phyloP scores from a whole-genome alignment of 2,797 vertebrate genomes.

The Lateolabrax maculatus region DNA sequence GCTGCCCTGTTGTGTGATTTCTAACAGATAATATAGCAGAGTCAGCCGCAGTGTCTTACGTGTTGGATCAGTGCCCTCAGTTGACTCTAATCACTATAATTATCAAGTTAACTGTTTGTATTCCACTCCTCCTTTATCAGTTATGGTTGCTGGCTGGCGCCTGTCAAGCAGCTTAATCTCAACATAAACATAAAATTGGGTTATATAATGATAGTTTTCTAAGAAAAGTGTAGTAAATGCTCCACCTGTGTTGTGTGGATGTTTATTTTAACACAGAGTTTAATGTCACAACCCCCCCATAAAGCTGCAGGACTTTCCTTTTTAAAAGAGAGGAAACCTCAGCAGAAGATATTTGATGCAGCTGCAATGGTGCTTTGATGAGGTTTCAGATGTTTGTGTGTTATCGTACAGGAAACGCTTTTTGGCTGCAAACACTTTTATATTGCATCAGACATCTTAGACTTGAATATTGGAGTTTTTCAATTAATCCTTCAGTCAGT shows the following conservation, averaged over 20 bases:
- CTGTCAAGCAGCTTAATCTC: not conserved
- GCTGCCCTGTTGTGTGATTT: not conserved
- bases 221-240: not conserved
- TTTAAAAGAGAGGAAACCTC: not conserved
- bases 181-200: conserved; percentile 6
- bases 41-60: too few species aligned
- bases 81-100: conserved; percentile 14
- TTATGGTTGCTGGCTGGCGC: not conserved
- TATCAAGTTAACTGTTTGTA: conserved; percentile 6
- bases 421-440: not conserved
- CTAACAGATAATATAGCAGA: not conserved
- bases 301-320: not conserved
- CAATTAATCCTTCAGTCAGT: not conserved
- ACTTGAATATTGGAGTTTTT: not conserved
- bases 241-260: not conserved
- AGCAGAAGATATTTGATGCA: not conserved
- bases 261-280: not conserved
- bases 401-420: not conserved
- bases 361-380: not conserved
- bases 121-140: conserved; percentile 15
- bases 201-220: not conserved
- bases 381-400: not conserved
- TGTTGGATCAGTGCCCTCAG: not conserved
- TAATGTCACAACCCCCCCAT: not conserved
- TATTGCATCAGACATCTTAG: not conserved